A percentile compares a stretch with the other conserved stretches of the same genome.
Conservation (phyloP, 2,888 invertebrate species). For the Drosophila prolongata region DNA sequence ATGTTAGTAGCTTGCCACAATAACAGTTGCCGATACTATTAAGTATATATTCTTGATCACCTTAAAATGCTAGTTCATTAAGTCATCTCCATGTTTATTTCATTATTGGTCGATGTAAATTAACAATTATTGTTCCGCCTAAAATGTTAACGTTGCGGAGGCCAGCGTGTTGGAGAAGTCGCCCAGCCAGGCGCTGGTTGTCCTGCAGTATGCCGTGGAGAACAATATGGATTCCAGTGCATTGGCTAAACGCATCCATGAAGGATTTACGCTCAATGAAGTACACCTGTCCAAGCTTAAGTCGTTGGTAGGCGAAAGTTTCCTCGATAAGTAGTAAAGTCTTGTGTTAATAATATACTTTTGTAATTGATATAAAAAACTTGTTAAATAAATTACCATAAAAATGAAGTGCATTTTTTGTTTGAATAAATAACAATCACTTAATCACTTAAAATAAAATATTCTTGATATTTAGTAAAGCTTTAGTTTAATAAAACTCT, state of each 20-base stretch:
- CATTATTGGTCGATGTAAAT: no score
- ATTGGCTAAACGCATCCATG: slow-evolving; percentile 73
- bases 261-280: slow-evolving; percentile 85
- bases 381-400: slow-evolving; percentile 34
- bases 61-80: no score
- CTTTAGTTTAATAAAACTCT: not conserved
- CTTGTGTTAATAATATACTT: slow-evolving; percentile 9
- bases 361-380: slow-evolving; percentile 16
- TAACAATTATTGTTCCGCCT: no score
- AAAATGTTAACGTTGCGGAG: no score
- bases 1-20: not conserved
- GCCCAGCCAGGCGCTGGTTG: slow-evolving; percentile 85
- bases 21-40: not conserved
- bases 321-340: slow-evolving; percentile 54
- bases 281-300: slow-evolving; percentile 85
- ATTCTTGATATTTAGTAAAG: not conserved
- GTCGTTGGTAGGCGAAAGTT: slow-evolving; percentile 85
- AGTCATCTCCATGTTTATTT: no score
- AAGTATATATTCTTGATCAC: no score
- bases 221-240: slow-evolving; percentile 84
- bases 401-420: not conserved
- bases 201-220: slow-evolving; percentile 86
- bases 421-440: not conserved
- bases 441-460: not conserved
- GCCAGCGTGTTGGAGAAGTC: slow-evolving; percentile 86